phyloP scores from a whole-genome alignment of 2,888 invertebrate genomes.

The Charanyca ferruginea region DNA sequence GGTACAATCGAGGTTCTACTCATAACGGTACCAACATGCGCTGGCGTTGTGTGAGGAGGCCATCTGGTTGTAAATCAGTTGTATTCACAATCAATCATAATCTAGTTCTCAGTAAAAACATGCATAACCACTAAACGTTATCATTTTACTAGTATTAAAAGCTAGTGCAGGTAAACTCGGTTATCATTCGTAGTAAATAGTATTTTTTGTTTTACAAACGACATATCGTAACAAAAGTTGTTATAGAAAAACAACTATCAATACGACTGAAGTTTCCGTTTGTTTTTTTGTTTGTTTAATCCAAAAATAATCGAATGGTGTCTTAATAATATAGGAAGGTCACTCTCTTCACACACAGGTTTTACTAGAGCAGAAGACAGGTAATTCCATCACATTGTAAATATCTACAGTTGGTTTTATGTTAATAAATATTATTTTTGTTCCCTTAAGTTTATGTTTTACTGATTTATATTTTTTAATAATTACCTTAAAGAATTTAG shows the following conservation, averaged over 20 bases:
- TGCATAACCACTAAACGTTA: slow-evolving; percentile 27
- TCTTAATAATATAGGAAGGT: too few species aligned
- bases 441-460: background rate
- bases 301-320: too few species aligned
- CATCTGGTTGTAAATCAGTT: slow-evolving; percentile 16
- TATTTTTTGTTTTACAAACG: too few species aligned
- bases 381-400: background rate
- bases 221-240: too few species aligned
- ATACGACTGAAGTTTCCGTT: too few species aligned
- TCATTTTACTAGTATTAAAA: too few species aligned
- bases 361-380: too few species aligned
- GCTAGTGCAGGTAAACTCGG: too few species aligned
- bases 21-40: background rate
- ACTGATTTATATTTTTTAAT: background rate
- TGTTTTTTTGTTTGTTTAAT: too few species aligned
- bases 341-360: too few species aligned
- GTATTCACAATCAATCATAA: background rate
- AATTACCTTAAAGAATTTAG: background rate
- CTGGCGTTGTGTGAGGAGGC: slow-evolving; percentile 13
- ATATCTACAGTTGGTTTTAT: background rate
- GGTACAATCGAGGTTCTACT: slow-evolving; percentile 12
- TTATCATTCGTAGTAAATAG: too few species aligned
- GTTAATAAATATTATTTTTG: slow-evolving; percentile 10
- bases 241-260: too few species aligned
- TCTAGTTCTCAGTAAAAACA: slow-evolving; percentile 10